These are phyloP conservation scores for Lota lota DNA, from an alignment of 2,113 vertebrate species.

Conservation along the genomic window DNA sequence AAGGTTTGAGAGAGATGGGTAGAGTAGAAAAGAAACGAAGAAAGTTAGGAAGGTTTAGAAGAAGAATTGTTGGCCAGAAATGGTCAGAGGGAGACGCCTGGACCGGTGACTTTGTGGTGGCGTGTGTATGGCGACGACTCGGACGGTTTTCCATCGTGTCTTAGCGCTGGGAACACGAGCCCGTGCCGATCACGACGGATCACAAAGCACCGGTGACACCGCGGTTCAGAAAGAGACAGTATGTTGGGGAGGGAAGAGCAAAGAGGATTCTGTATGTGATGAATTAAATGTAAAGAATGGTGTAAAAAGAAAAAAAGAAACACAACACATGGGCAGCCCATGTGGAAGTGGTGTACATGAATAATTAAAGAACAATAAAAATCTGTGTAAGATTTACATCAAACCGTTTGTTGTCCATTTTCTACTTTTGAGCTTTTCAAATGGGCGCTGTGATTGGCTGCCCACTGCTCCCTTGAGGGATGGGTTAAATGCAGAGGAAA, in stretches of 20 bases:
- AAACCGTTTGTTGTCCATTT: conserved; percentile 32
- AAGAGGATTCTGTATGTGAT: conserved; percentile 45
- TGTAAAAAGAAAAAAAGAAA: conserved; percentile 21
- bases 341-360: conserved; percentile 61
- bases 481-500: too few relatives aligned
- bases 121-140: conserved; percentile 5
- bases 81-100: conserved; percentile 1
- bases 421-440: neutral
- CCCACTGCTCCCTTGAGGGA: too few relatives aligned
- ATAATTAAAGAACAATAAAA: conserved; percentile 70
- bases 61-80: neutral
- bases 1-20: conserved; percentile 39
- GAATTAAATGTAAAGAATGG: neutral
- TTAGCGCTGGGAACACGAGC: conserved; percentile 29
- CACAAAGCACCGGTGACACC: conserved; percentile 12
- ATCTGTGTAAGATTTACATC: conserved; percentile 73
- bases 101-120: conserved; percentile 21
- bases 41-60: neutral
- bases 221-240: conserved; percentile 24
- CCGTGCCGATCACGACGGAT: too few relatives aligned
- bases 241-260: conserved; percentile 54
- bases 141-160: conserved; percentile 19
- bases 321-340: conserved; percentile 33
- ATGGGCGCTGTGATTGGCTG: too few relatives aligned
- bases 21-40: conserved; percentile 23